Conservation (phyloP, 2,797 vertebrate genomes). For the Smutsia gigantea region DNA sequence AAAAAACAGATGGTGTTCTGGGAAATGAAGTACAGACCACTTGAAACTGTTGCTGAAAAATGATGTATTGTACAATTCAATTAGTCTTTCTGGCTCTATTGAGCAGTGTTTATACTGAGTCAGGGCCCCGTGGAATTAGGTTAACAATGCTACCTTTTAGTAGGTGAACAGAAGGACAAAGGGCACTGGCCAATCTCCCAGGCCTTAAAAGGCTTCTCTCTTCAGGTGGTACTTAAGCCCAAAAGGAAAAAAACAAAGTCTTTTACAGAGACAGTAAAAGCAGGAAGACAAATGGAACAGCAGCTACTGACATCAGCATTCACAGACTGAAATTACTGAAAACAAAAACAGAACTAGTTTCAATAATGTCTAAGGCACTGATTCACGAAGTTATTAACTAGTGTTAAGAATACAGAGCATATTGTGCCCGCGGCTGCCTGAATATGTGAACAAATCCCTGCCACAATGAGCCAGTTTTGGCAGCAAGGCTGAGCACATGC, state of each 20-base stretch:
- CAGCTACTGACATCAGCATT: constrained; percentile 46
- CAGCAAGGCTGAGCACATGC: background rate
- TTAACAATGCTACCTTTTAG: constrained; percentile 79
- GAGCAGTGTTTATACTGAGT: constrained; percentile 82
- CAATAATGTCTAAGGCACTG: background rate
- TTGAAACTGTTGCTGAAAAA: constrained; percentile 83
- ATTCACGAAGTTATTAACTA: background rate
- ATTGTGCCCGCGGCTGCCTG: background rate
- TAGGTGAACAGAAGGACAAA: constrained; percentile 81
- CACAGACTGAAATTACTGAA: constrained; percentile 45
- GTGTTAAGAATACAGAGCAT: background rate
- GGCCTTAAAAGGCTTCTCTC: constrained; percentile 78
- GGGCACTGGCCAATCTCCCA: constrained; percentile 71
- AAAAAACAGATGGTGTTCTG: constrained; percentile 64
- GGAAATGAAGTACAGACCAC: constrained; percentile 79
- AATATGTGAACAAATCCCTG: background rate
- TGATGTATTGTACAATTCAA: constrained; percentile 79
- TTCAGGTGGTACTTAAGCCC: constrained; percentile 71
- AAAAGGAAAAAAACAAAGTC: background rate
- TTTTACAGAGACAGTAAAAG: constrained; percentile 72
- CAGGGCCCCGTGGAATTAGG: constrained; percentile 70
- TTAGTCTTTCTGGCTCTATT: constrained; percentile 79
- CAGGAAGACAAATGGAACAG: constrained; percentile 27
- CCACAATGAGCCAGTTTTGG: background rate
- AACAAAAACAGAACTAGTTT: constrained; percentile 21